These are phyloP conservation scores for Chiridota heheva DNA, from an alignment of 35 echinoderm and acorn worm genomes.

Conservation along the genomic window DNA sequence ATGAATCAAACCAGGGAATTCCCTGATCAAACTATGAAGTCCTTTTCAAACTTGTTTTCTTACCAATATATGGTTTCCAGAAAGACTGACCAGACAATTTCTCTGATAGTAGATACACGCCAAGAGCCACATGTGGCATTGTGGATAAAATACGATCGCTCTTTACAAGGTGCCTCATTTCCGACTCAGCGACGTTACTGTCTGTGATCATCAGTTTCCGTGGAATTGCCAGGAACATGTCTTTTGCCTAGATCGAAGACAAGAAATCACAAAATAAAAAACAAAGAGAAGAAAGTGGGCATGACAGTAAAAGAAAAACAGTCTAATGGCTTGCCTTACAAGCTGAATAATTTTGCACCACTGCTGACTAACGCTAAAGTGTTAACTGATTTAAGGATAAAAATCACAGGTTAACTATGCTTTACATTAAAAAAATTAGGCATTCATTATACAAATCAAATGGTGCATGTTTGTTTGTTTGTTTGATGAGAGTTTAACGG, in stretches of 20 bases:
- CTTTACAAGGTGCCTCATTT: slow-evolving; percentile 64
- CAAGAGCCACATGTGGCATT: slow-evolving; percentile 84
- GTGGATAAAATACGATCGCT: slow-evolving; percentile 75
- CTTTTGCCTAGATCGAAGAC: slow-evolving; percentile 49
- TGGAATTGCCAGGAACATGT: slow-evolving; percentile 71
- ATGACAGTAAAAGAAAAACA: neutral
- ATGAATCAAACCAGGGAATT: no score
- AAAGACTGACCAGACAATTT: slow-evolving; percentile 64
- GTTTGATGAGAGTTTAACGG: no score
- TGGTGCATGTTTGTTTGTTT: no score
- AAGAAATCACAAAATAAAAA: neutral
- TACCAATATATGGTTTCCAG: slow-evolving; percentile 92
- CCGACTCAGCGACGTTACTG: slow-evolving; percentile 60
- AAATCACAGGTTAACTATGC: neutral
- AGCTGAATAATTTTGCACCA: neutral
- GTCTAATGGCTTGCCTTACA: neutral
- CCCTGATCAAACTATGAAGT: no score
- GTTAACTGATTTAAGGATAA: neutral
- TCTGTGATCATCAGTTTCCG: slow-evolving; percentile 90
- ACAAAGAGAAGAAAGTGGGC: neutral
- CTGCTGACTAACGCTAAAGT: neutral
- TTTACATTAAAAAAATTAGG: neutral
- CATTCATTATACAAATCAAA: neutral
- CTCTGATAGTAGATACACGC: slow-evolving; percentile 69
- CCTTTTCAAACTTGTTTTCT: slow-evolving; percentile 19